Evolutionary conservation across 1,140 invertebrate species (phyloP), one percentile per base, ranked within the genome.

Genomic region (Plodia interpunctella): DNA sequence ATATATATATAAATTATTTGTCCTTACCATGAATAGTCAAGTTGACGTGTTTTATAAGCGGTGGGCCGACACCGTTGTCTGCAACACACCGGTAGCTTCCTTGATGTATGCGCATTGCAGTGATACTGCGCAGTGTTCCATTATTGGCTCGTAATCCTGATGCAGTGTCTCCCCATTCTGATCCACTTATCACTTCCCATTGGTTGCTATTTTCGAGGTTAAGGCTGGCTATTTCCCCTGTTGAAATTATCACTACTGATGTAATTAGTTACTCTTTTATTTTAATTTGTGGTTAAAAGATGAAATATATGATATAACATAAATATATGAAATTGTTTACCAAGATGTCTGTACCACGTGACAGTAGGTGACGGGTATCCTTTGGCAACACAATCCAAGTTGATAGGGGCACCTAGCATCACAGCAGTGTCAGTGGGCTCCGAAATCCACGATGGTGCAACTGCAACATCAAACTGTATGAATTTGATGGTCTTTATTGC

Each of bases 61-160:
- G 92, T 15, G 93, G 91, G 0, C 95, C 95, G 35, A 97, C 94
- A 15, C 93, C 93, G 81, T 97, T 97, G 70, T 93, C 94, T 0
- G 95, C 94, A 25, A 93, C 91, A 76, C 96, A 97, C 18, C 95
- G 91, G 84, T 96, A 97, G 69, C 93, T 91, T 3, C 95, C 95
- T 70, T 92, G 92, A 67, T 93, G 92, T 57, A 90, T 84, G 17
- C 92, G 91, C 44, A 91, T 87, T 0, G 93, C 93, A 2, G 91
- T 87, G 13, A 91, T 90, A 13, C 93, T 92, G 69, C 91, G 83
- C 15, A 94, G 72, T 13, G 92, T 92, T n/a, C 93, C 93, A 77
- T 94, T 94, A 20, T 11, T 52, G 58, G 55, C 66, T 20, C 49
- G 49, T 60, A 62, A 0, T 51, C 60, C 13, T 20, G 60, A 21